phyloP scores from a whole-genome alignment of 2,888 invertebrate genomes.

The Stenodema calcarata region DNA sequence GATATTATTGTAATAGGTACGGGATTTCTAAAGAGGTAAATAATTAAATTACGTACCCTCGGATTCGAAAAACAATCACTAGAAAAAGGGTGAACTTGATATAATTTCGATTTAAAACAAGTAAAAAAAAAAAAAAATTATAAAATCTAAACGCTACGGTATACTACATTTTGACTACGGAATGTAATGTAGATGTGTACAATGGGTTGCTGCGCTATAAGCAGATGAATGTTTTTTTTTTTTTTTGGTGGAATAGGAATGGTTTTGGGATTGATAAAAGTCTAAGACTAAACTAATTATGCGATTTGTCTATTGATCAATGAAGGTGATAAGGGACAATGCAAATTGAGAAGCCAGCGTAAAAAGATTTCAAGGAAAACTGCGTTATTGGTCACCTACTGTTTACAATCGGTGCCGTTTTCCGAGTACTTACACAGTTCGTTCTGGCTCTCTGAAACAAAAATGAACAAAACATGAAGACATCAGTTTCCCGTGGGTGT shows the following conservation, averaged over 20 bases:
- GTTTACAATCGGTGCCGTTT: not conserved
- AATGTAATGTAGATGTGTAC: not conserved
- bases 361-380: not conserved
- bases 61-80: not conserved
- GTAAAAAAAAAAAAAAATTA: too few species aligned
- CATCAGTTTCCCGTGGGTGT: not conserved
- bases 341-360: not conserved
- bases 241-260: not conserved
- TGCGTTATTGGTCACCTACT: not conserved
- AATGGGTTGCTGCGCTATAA: not conserved
- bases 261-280: not conserved
- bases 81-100: not conserved
- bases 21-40: not conserved
- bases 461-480: constrained; percentile 42
- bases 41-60: not conserved
- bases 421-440: constrained; percentile 44
- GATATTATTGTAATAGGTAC: not conserved
- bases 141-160: not conserved
- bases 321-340: not conserved
- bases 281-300: not conserved
- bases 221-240: not conserved
- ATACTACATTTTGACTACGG: not conserved
- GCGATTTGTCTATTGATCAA: not conserved
- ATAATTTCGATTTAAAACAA: too few species aligned
- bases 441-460: constrained; percentile 48